Conservation (phyloP, 2,797 vertebrate species). For the Esox lucius region DNA sequence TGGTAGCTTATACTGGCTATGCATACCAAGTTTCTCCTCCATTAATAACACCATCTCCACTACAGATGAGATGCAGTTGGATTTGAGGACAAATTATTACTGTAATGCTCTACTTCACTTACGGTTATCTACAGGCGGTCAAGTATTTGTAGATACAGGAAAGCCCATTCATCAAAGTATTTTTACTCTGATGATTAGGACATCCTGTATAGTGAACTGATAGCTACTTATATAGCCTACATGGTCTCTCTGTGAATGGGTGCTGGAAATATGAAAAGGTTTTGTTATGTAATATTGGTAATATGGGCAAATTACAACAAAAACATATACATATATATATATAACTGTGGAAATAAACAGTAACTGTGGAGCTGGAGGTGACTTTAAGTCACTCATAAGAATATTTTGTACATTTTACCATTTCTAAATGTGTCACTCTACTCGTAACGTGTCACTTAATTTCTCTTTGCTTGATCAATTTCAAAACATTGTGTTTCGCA, state of each 20-base stretch:
- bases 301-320: not conserved
- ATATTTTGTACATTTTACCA: conserved; percentile 54
- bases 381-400: conserved; percentile 35
- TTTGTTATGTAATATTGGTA: not conserved
- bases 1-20: conserved; percentile 68
- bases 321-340: conserved; percentile 10
- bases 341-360: conserved; percentile 27
- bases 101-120: conserved; percentile 6
- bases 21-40: conserved; percentile 74
- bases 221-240: not conserved
- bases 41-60: conserved; percentile 63
- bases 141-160: not conserved
- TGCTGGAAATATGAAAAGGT: conserved; percentile 8
- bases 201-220: too few relatives aligned
- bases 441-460: conserved; percentile 24
- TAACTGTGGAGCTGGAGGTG: conserved; percentile 23
- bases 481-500: conserved; percentile 24
- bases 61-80: conserved; percentile 39
- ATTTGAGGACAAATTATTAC: conserved; percentile 44
- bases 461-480: conserved; percentile 29
- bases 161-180: not conserved
- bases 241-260: conserved; percentile 10
- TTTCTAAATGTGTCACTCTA: conserved; percentile 42
- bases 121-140: not conserved
- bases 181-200: not conserved